Evolutionary conservation across 2,797 vertebrate genomes (phyloP), one percentile per base, ranked within the genome.

Genomic region (Parauchenoglanis ngamensis): DNA sequence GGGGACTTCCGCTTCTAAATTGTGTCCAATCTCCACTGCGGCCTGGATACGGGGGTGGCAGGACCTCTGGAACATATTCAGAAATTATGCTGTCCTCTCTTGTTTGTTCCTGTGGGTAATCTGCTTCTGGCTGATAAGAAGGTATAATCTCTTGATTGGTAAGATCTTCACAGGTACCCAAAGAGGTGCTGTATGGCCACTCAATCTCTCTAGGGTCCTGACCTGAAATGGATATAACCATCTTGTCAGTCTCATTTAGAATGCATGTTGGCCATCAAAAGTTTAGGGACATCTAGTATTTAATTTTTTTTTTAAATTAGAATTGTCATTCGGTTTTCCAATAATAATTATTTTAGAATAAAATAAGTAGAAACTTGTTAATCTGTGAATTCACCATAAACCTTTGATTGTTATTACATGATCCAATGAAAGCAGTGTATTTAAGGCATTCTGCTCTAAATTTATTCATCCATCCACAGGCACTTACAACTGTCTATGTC

Each of bases 181-280:
- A 94, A 76, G 97, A 97, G 28, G 97, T 97, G 92, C 96, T 96
- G 94, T 98, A 98, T 2, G 97, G 98, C 98, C 98, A 99, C 85
- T 98, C 97, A 87, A 98, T 96, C 85, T 95, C 95, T 91, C 96
- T 95, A 31, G 90, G 96, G 92, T 99, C 97, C 90, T 94, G 94
- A 93, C 96, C 98, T 99, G 92, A 81, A 94, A 88, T 79, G 5
- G 63, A 83, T 67, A 90, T 40, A 7, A 78, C 88, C 0, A 61
- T 63, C 81, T 46, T 25, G 35, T 73, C 49, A 90, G 28, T 85
- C 40, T 85, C 11, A 75, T 19, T 73, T 56, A 40, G n/a, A 54
- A 73, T n/a, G 13, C 31, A 25, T 63, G 79, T 4, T 46, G 35
- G 6, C 11, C 19, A n/a, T 28, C 40, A 63, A 81, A 63, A 10